Conservation (phyloP, 2,113 vertebrate genomes). For the Burhinus oedicnemus region DNA sequence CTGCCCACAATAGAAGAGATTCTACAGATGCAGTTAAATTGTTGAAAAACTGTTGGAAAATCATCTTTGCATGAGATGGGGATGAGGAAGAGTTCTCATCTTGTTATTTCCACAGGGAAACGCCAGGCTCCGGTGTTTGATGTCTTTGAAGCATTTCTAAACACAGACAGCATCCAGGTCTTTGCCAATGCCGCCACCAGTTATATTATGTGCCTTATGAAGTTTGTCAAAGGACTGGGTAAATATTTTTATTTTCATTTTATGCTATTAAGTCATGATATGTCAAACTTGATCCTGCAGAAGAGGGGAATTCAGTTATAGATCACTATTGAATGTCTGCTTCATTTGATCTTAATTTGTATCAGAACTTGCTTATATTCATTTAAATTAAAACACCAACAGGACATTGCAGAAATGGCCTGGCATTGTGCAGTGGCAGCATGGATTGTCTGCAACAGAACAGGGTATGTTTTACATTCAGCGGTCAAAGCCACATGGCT, state of each 20-base stretch:
- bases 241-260: slow-evolving; percentile 11
- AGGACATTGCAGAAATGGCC: background rate
- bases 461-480: background rate
- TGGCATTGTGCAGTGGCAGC: background rate
- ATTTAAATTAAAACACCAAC: background rate
- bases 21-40: background rate
- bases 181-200: slow-evolving; percentile 97
- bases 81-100: background rate
- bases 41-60: background rate
- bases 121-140: slow-evolving; percentile 95
- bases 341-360: background rate
- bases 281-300: background rate
- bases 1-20: background rate
- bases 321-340: background rate
- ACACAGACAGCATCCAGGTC: slow-evolving; percentile 97
- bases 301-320: background rate
- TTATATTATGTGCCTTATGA: slow-evolving; percentile 99
- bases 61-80: background rate
- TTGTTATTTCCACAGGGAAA: slow-evolving; percentile 81
- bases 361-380: background rate
- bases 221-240: slow-evolving; percentile 98
- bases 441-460: background rate
- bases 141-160: slow-evolving; percentile 97
- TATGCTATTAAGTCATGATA: background rate
- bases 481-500: background rate